Base-by-base conservation (phyloP, 2,113 vertebrate genomes). In the Pantherophis guttatus region DNA sequence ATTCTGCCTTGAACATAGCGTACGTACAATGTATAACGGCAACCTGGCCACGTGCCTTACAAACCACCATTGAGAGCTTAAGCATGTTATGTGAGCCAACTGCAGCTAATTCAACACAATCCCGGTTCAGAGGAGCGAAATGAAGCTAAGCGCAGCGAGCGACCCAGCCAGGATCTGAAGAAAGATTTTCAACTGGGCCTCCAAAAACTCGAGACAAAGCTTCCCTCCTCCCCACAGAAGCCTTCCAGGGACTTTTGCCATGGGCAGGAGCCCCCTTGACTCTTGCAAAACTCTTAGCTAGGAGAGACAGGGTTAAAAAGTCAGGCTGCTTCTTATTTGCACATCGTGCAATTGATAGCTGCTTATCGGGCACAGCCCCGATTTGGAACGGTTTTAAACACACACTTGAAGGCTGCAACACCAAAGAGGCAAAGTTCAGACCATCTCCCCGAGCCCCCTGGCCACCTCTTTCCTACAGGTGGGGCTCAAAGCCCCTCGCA, bases 401-500 rank as follows among this genome's bases (percentile, higher is more conserved):
- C 24, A 1, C 59, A 4, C 59, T 26, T 62, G 11, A 62, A 26
- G 9, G 59, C 59, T 62, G 59, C 24, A 62, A 65, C 26, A 11
- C 10, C 26, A 1, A 29, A 65, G 59, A 29, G 59, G 65, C 5
- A 33, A 2, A 13, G 65, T 7, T 33, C n/a, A 15, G 65, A 2
- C 5, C 11, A 2, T 0, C 59, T 13, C 24, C 12, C 62, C 1
- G 1, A n/a, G 12, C n/a, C 65, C 65, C 12, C 12, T 1, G 13
- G 13, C 1, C 65, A 13, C n/a, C 65, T 13, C 29, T 75, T 6
- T 6, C 2, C 13, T 7, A n/a, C n/a, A 33, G n/a, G 65, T 75
- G n/a, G 65, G 65, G 65, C 65, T 75, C n/a, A 75, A 75, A 13
- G 29, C 26, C 26, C 11, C 29, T 12, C 29, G 12, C 53, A 54